Evolutionary conservation across 2,113 vertebrate species (phyloP), one percentile per base, ranked within the genome.

Genomic region (Tylochromis polylepis): DNA sequence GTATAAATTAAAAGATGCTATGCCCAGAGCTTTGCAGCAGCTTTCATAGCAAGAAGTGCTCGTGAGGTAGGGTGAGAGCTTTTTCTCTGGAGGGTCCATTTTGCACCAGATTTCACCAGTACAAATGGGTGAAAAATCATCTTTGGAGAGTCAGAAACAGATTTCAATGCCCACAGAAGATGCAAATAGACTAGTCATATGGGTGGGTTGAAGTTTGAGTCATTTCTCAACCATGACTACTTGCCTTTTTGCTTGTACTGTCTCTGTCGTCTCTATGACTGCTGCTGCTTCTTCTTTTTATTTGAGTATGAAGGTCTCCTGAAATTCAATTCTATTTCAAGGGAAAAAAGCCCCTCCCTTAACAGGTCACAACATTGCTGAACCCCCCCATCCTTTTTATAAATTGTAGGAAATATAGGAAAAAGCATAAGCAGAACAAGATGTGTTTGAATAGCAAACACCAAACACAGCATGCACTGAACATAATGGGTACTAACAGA

Each of bases 191-290:
- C 34, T 41, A 85, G 70, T 90, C 80, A 82, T 49, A 15, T 20
- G 70, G 84, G 85, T 85, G 82, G 87, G 80, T 15, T 84, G 81
- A 88, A 22, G 20, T 24, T 59, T 78, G 88, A 91, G 60, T 90
- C 83, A 90, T 84, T 85, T 75, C 77, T 81, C 22, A 59, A n/a
- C 16, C 3, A 59, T 15, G 34, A 38, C 58, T 38, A 22, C 6
- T 7, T 43, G 8, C 34, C 57, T 62, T 38, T 65, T 34, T 82
- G 3, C 31, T 83, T 51, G 7, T 22, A 4, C 34, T 31, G 4
- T 59, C 41, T 51, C 11, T 51, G 43, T 77, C 72, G 3, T 46
- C 43, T 84, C 18, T 29, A 0, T 51, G 43, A 18, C 31, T 20
- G 15, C 20, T 14, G 10, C 22, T 51, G 7, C 85, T 85, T 41